These are phyloP conservation scores for Chrosomus eos DNA, from an alignment of 2,797 vertebrate species.

Conservation along the genomic window DNA sequence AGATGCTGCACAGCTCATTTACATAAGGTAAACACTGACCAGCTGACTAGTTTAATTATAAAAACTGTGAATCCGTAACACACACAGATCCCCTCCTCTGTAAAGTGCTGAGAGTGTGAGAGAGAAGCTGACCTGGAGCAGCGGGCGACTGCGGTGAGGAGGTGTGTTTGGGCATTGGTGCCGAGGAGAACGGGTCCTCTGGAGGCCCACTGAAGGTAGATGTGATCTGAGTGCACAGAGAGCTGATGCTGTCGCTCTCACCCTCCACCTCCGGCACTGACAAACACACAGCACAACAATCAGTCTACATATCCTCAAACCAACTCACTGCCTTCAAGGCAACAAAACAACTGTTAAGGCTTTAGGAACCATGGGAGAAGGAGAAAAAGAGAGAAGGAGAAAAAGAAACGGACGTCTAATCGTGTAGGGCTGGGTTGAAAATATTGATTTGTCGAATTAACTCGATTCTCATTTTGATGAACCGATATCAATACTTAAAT, in stretches of 20 bases:
- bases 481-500: neutral
- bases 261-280: constrained; percentile 92
- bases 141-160: constrained; percentile 92
- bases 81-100: neutral
- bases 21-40: too few relatives aligned
- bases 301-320: neutral
- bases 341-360: neutral
- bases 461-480: neutral
- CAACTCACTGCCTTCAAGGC: neutral
- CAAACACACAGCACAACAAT: constrained; percentile 12
- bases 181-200: constrained; percentile 94
- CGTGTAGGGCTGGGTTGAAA: neutral
- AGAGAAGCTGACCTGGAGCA: constrained; percentile 84
- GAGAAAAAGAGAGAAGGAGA: too few relatives aligned
- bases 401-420: neutral
- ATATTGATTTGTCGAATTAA: neutral
- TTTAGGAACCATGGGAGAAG: neutral
- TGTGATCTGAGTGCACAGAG: constrained; percentile 96
- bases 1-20: neutral
- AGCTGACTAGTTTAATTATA: too few relatives aligned
- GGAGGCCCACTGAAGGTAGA: constrained; percentile 89
- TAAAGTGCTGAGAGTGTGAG: neutral
- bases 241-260: constrained; percentile 94
- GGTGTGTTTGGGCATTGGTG: constrained; percentile 91
- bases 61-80: neutral